Conservation (phyloP, 2,797 vertebrate genomes). For the Champsocephalus gunnari region DNA sequence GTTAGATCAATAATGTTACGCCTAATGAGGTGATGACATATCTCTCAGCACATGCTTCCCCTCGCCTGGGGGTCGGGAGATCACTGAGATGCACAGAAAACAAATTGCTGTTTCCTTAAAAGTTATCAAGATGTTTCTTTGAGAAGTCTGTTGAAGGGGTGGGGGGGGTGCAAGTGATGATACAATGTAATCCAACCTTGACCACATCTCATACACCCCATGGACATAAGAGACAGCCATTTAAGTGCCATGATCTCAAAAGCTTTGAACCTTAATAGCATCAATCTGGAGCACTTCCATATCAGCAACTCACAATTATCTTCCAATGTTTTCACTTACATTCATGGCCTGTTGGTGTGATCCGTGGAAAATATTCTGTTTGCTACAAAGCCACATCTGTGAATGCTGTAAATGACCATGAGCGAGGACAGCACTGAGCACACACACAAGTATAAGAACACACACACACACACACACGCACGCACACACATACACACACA, state of each 20-base stretch:
- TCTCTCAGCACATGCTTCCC: constrained; percentile 16
- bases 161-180: constrained; percentile 10
- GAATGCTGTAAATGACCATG: constrained; percentile 37
- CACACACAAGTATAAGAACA: constrained; percentile 2
- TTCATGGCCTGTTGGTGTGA: constrained; percentile 42
- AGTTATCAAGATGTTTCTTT: constrained; percentile 10
- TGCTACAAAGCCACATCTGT: constrained; percentile 68
- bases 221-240: constrained; percentile 1
- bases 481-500: neutral
- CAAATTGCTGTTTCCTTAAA: neutral
- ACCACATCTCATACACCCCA: constrained; percentile 44
- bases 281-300: constrained; percentile 55
- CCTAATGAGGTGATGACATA: constrained; percentile 43
- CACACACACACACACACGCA: no score
- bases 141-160: constrained; percentile 2
- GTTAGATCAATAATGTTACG: constrained; percentile 42
- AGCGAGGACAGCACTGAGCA: constrained; percentile 26
- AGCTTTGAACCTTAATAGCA: constrained; percentile 66
- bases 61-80: neutral
- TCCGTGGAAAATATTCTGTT: constrained; percentile 64
- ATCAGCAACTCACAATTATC: constrained; percentile 61
- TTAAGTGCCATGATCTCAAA: constrained; percentile 18
- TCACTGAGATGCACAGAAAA: neutral
- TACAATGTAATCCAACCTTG: constrained; percentile 9
- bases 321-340: constrained; percentile 62